Conservation (phyloP, 2,113 vertebrate genomes). For the Caretta caretta region DNA sequence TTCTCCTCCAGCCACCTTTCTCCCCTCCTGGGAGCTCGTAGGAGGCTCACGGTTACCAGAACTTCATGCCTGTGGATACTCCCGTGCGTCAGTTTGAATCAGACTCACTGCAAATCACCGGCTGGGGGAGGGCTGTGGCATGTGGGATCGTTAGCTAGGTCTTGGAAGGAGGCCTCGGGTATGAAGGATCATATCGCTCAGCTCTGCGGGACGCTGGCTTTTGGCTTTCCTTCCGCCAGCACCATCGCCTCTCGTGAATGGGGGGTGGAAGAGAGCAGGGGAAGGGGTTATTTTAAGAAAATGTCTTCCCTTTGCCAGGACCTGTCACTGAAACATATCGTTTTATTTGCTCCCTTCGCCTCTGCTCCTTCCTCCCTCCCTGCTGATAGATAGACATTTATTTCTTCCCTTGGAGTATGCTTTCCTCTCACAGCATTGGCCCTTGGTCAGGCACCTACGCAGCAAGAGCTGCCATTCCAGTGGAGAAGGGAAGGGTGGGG, state of each 20-base stretch:
- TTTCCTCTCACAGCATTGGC: background rate
- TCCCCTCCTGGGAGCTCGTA: constrained; percentile 9
- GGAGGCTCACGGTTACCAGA: constrained; percentile 35
- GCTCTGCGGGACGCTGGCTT: background rate
- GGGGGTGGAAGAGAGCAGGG: background rate
- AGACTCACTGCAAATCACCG: background rate
- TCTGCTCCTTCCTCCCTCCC: background rate
- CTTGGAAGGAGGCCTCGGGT: constrained; percentile 47
- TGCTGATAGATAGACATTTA: background rate
- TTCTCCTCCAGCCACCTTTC: constrained; percentile 38
- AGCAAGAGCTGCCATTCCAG: background rate
- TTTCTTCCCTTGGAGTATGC: accelerated
- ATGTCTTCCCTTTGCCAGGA: constrained; percentile 19
- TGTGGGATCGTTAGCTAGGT: constrained; percentile 46
- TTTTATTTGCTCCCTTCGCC: constrained; percentile 20
- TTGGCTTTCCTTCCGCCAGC: constrained; percentile 5
- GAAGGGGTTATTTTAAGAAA: constrained; percentile 59
- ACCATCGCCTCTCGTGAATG: background rate
- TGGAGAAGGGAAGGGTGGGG: background rate
- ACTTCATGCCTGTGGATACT: constrained; percentile 30
- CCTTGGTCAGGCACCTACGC: background rate
- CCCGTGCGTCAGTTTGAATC: background rate
- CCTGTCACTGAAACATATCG: background rate
- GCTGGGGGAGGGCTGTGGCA: background rate
- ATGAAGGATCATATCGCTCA: constrained; percentile 45